Conservation (phyloP, 2,888 invertebrate species). For the Therioaphis trifolii region DNA sequence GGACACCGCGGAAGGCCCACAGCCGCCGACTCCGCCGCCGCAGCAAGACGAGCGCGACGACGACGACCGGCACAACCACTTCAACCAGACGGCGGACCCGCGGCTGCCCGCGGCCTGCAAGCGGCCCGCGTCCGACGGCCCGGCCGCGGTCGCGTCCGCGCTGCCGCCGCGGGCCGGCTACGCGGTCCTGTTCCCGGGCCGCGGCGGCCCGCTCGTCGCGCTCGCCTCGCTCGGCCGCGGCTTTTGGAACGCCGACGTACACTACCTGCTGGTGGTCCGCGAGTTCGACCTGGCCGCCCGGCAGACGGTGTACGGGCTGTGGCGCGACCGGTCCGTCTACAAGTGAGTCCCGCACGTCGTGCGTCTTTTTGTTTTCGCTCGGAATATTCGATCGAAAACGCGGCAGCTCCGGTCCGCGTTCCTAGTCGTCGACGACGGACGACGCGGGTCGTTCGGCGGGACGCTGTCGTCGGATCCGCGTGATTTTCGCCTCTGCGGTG, state of each 20-base stretch:
- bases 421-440: no score
- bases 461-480: no score
- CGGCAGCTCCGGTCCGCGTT: no score
- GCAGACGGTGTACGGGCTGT: neutral
- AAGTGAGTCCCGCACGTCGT: neutral
- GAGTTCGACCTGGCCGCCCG: neutral
- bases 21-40: no score
- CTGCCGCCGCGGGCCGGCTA: slow-evolving; percentile 20
- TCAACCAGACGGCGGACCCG: neutral
- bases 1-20: neutral
- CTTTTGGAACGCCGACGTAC: slow-evolving; percentile 26
- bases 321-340: slow-evolving; percentile 34
- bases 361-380: neutral
- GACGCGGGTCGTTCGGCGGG: no score
- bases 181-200: slow-evolving; percentile 6
- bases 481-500: no score
- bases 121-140: neutral
- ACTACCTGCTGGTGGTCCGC: slow-evolving; percentile 30
- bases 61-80: no score
- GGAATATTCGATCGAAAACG: no score
- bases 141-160: neutral
- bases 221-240: neutral
- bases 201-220: neutral
- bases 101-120: neutral
- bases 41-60: no score